Conservation (phyloP, 2,113 vertebrate genomes). For the Epinephelus lanceolatus region DNA sequence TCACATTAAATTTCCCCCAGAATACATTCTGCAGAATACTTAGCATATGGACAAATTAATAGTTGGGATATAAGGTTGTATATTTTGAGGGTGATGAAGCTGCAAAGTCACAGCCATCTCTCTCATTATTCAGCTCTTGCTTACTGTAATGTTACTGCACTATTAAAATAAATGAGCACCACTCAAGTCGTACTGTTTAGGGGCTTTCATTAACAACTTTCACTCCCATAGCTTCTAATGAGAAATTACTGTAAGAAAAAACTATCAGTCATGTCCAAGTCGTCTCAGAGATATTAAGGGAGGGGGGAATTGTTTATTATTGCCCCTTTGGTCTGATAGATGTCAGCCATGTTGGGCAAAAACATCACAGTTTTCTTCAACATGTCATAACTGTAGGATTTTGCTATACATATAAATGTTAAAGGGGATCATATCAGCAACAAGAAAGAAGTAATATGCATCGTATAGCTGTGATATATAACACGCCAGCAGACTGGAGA, state of each 20-base stretch:
- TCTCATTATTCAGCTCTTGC: constrained; percentile 23
- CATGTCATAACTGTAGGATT: neutral
- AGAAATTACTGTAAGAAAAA: constrained; percentile 9
- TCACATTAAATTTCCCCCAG: neutral
- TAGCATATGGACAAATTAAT: neutral
- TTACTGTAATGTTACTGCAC: constrained; percentile 28
- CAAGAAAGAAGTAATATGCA: constrained; percentile 7
- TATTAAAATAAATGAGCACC: constrained; percentile 54
- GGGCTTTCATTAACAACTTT: constrained; percentile 46
- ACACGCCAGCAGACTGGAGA: constrained; percentile 31
- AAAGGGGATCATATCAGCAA: neutral
- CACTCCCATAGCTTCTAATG: constrained; percentile 28
- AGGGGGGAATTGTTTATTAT: constrained; percentile 38
- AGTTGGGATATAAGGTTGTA: neutral
- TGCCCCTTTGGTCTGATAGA: constrained; percentile 33
- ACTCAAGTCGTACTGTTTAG: constrained; percentile 40
- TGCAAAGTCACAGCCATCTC: neutral
- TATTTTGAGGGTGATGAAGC: neutral
- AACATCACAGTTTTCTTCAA: constrained; percentile 20
- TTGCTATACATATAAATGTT: neutral
- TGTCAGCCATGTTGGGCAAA: neutral
- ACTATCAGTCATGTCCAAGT: constrained; percentile 14
- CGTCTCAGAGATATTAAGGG: constrained; percentile 5
- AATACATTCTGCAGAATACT: neutral
- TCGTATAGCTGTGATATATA: constrained; percentile 13